Conservation (phyloP, 2,888 invertebrate species). For the Lysandra coridon region DNA sequence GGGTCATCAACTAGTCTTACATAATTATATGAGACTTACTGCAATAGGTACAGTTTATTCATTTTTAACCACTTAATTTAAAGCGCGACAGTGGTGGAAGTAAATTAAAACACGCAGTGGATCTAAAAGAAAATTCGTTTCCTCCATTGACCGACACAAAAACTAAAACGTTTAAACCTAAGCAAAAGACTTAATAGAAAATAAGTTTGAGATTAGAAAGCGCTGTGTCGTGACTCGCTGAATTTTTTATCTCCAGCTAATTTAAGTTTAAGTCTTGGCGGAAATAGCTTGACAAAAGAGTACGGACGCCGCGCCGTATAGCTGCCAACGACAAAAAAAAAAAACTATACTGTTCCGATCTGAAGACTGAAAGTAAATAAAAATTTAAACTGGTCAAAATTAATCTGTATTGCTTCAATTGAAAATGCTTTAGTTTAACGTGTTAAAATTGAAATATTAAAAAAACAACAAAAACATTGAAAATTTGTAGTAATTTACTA, state of each 20-base stretch:
- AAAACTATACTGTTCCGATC: neutral
- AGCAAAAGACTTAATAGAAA: neutral
- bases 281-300: conserved; percentile 7
- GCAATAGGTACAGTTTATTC: too few relatives aligned
- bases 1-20: too few relatives aligned
- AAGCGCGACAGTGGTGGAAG: neutral
- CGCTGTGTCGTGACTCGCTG: neutral
- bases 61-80: too few relatives aligned
- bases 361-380: too few relatives aligned
- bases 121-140: neutral
- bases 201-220: conserved; percentile 6
- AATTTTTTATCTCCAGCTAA: conserved; percentile 12
- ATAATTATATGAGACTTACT: too few relatives aligned
- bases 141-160: neutral
- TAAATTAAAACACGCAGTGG: neutral
- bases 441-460: too few relatives aligned
- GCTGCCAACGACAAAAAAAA: neutral
- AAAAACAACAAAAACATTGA: too few relatives aligned
- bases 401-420: too few relatives aligned
- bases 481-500: too few relatives aligned
- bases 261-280: conserved; percentile 11
- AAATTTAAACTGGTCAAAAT: too few relatives aligned
- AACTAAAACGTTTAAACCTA: too few relatives aligned
- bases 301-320: neutral
- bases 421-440: neutral